Evolutionary conservation across 1,140 invertebrate genomes (phyloP).

Genomic region (Eumaeus atala): DNA sequence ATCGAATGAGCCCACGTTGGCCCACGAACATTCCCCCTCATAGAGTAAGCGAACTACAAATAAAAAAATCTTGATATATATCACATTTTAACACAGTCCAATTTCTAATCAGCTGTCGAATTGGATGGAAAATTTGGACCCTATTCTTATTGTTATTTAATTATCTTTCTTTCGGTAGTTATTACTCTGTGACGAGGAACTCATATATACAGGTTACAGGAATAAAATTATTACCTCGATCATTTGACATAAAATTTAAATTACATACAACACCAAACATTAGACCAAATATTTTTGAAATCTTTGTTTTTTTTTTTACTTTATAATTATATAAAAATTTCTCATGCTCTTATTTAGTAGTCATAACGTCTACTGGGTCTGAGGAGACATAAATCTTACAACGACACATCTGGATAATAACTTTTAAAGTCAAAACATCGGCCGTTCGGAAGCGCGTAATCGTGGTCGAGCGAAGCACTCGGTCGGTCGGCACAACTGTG

Average conservation of each 20-base stretch:
- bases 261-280: slow-evolving; percentile 59
- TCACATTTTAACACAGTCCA: slow-evolving; percentile 64
- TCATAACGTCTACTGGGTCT: slow-evolving; percentile 43
- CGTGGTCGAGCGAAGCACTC: slow-evolving; percentile 14
- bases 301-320: slow-evolving; percentile 21
- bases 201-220: slow-evolving; percentile 39
- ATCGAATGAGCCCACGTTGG: slow-evolving; percentile 23
- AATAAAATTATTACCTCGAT: slow-evolving; percentile 43
- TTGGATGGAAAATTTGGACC: slow-evolving; percentile 71
- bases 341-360: slow-evolving; percentile 45
- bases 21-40: slow-evolving; percentile 36
- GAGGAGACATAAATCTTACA: slow-evolving; percentile 43
- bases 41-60: slow-evolving; percentile 45
- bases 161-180: slow-evolving; percentile 29
- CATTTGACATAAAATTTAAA: slow-evolving; percentile 58
- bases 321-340: slow-evolving; percentile 44
- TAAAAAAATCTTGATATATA: slow-evolving; percentile 33
- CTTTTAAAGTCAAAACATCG: slow-evolving; percentile 24
- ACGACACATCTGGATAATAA: slow-evolving; percentile 38
- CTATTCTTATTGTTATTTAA: slow-evolving; percentile 49
- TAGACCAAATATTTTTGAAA: slow-evolving; percentile 42
- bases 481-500: slow-evolving; percentile 2
- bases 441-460: slow-evolving; percentile 1
- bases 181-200: slow-evolving; percentile 50
- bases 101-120: slow-evolving; percentile 50